Conservation (phyloP, 2,113 vertebrate genomes). For the Charina bottae region DNA sequence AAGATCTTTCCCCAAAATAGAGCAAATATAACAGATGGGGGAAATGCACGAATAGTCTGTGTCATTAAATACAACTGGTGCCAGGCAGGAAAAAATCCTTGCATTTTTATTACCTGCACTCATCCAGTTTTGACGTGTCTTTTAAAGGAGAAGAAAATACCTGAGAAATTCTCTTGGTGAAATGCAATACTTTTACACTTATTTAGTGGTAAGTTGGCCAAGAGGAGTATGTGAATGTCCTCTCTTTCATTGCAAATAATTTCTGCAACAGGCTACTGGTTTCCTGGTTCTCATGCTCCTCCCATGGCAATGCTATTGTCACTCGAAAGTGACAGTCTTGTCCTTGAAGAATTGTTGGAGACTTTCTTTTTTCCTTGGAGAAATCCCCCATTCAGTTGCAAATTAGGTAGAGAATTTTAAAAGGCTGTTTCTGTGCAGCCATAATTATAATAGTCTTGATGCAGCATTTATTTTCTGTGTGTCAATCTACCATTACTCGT, state of each 20-base stretch:
- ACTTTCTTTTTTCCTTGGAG: neutral
- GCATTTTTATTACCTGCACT: neutral
- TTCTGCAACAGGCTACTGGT: neutral
- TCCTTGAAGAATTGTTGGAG: neutral
- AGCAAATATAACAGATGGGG: constrained; percentile 44
- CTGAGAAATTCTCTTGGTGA: neutral
- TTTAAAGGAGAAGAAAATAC: neutral
- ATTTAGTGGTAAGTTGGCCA: neutral
- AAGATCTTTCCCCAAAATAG: constrained; percentile 61
- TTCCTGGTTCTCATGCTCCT: neutral
- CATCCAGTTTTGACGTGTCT: neutral
- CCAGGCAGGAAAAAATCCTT: neutral
- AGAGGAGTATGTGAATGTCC: neutral
- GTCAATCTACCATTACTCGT: neutral
- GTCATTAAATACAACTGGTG: neutral
- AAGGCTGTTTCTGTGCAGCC: neutral
- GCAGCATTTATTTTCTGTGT: neutral
- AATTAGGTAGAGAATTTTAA: neutral
- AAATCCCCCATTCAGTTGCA: neutral
- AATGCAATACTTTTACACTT: neutral
- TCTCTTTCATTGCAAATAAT: neutral
- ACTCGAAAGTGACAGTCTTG: neutral
- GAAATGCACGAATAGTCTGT: constrained; percentile 8
- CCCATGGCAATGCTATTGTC: neutral
- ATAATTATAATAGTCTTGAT: neutral